Evolutionary conservation across 1,140 invertebrate genomes (phyloP).

Genomic region (Mactra quadrangularis): DNA sequence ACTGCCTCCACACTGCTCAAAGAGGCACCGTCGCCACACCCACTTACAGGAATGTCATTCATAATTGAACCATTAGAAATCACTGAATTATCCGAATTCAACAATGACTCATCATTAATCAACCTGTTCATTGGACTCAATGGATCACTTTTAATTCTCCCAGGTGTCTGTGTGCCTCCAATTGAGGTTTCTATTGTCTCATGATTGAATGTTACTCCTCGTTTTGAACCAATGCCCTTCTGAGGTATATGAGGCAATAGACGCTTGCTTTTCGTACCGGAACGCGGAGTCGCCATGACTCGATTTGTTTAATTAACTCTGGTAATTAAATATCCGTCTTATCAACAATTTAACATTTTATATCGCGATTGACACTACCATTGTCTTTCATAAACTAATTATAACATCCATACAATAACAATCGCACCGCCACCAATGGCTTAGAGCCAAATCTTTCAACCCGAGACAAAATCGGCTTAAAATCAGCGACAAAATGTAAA

Average conservation of each 20-base stretch:
- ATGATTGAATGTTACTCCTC: conserved; percentile 74
- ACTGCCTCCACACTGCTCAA: neutral
- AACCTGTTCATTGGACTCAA: conserved; percentile 60
- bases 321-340: conserved; percentile 45
- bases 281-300: conserved; percentile 38
- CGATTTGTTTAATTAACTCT: conserved; percentile 25
- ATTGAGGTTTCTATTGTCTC: conserved; percentile 81
- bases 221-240: conserved; percentile 17
- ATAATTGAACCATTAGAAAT: conserved; percentile 12
- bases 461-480: neutral
- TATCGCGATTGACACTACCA: neutral
- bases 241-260: conserved; percentile 51
- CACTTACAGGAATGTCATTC: conserved; percentile 18
- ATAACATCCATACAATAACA: neutral
- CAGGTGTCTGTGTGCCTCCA: conserved; percentile 78
- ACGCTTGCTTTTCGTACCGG: conserved; percentile 42
- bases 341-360: neutral
- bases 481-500: neutral
- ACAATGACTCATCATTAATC: conserved; percentile 52
- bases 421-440: neutral
- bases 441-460: neutral
- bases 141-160: conserved; percentile 74
- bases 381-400: neutral
- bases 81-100: conserved; percentile 40
- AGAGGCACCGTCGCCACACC: neutral